These are phyloP conservation scores for Plebejus argus DNA, from an alignment of 2,888 invertebrate species.

Conservation along the genomic window DNA sequence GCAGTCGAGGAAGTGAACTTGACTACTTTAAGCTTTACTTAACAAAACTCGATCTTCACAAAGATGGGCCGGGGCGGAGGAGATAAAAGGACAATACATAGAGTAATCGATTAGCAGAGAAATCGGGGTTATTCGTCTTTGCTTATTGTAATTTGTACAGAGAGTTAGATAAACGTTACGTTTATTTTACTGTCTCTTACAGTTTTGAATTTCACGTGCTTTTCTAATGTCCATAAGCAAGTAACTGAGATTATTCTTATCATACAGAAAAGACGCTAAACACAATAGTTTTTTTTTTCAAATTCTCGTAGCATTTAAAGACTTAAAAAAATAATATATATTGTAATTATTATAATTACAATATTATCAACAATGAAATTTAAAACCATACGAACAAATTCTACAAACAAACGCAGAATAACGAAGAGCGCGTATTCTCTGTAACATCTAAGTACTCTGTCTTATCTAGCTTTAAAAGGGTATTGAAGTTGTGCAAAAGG, in stretches of 20 bases:
- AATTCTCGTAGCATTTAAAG: no score
- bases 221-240: not conserved
- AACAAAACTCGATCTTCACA: conserved; percentile 32
- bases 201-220: no score
- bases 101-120: conserved; percentile 31
- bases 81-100: conserved; percentile 31
- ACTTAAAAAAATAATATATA: no score
- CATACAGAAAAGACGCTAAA: not conserved
- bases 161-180: not conserved
- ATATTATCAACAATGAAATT: no score
- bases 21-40: conserved; percentile 34
- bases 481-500: conserved; percentile 35
- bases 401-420: not conserved
- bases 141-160: not conserved
- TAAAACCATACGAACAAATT: not conserved
- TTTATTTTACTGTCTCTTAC: no score
- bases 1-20: conserved; percentile 41
- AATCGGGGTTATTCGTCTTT: not conserved
- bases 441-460: conserved; percentile 24
- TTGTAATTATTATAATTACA: no score
- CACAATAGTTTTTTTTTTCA: not conserved
- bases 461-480: conserved; percentile 33
- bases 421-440: not conserved
- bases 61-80: conserved; percentile 29
- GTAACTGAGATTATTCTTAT: not conserved